Percentiles rank a stretch among this genome's conserved stretches.
Evolutionary conservation across 2,888 invertebrate species (phyloP).

Genomic region (Philereme transversata): DNA sequence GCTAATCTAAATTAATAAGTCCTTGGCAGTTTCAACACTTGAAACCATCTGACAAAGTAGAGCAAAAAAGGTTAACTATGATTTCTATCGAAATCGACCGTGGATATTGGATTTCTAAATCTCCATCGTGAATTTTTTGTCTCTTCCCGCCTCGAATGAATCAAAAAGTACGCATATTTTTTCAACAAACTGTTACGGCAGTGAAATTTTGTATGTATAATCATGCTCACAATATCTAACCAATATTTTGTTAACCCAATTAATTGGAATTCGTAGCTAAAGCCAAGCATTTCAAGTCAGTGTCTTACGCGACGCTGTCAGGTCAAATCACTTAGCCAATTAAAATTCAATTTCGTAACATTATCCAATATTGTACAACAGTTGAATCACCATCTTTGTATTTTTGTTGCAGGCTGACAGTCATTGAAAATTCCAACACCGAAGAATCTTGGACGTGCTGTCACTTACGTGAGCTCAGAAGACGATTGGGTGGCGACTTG

Average conservation of each 20-base stretch:
- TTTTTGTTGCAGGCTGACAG: slow-evolving; percentile 67
- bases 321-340: slow-evolving; percentile 29
- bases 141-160: background rate
- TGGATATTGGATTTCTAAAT: slow-evolving; percentile 30
- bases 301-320: slow-evolving; percentile 20
- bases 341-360: slow-evolving; percentile 28
- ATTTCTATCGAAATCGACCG: slow-evolving; percentile 31
- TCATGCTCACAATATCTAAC: background rate
- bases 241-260: slow-evolving; percentile 2
- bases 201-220: no score
- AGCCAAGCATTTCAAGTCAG: slow-evolving; percentile 10
- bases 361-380: slow-evolving; percentile 36
- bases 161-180: no score
- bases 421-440: slow-evolving; percentile 53
- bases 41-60: slow-evolving; percentile 34
- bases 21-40: slow-evolving; percentile 62
- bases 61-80: slow-evolving; percentile 30
- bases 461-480: slow-evolving; percentile 41
- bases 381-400: slow-evolving; percentile 38
- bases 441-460: slow-evolving; percentile 42
- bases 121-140: background rate
- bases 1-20: slow-evolving; percentile 65
- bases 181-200: no score
- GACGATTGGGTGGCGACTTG: slow-evolving; percentile 29
- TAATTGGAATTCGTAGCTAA: slow-evolving; percentile 5